A percentile compares a stretch with the other conserved stretches of the same genome.
These are phyloP conservation scores for Cerceris rybyensis DNA, from an alignment of 2,888 invertebrate species.

Conservation along the genomic window DNA sequence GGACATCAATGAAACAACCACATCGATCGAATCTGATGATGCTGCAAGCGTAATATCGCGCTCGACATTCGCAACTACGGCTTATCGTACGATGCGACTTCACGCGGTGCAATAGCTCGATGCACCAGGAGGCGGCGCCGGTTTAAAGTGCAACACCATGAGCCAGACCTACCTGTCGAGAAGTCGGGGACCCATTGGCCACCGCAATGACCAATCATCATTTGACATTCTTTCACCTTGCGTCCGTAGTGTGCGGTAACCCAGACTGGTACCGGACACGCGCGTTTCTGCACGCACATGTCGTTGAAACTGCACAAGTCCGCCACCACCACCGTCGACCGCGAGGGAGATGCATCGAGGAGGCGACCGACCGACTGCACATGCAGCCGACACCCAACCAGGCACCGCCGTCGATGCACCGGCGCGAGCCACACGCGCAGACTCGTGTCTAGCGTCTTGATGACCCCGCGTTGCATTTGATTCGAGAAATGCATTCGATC, in stretches of 20 bases:
- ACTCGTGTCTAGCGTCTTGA: too few relatives aligned
- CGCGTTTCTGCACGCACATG: constrained; percentile 5
- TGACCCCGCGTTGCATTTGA: too few relatives aligned
- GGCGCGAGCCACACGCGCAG: too few relatives aligned
- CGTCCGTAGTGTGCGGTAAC: constrained; percentile 55
- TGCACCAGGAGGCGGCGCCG: constrained; percentile 77
- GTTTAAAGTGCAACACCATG: constrained; percentile 51
- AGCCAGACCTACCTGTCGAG: constrained; percentile 69
- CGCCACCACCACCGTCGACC: background rate
- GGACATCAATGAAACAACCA: background rate
- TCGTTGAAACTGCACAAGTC: background rate
- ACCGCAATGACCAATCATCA: constrained; percentile 80
- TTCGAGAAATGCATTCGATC: too few relatives aligned
- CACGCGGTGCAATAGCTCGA: constrained; percentile 55
- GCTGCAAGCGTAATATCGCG: constrained; percentile 15
- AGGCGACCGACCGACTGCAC: constrained; percentile 9
- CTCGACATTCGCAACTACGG: constrained; percentile 43
- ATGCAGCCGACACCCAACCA: background rate
- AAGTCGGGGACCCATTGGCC: constrained; percentile 77
- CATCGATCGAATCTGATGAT: background rate
- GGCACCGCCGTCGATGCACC: background rate
- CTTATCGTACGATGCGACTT: constrained; percentile 20
- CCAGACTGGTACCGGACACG: constrained; percentile 34
- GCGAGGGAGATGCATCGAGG: background rate
- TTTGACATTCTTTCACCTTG: constrained; percentile 80